Evolutionary conservation across 2,113 vertebrate species (phyloP).

Genomic region (Caranx melampygus): DNA sequence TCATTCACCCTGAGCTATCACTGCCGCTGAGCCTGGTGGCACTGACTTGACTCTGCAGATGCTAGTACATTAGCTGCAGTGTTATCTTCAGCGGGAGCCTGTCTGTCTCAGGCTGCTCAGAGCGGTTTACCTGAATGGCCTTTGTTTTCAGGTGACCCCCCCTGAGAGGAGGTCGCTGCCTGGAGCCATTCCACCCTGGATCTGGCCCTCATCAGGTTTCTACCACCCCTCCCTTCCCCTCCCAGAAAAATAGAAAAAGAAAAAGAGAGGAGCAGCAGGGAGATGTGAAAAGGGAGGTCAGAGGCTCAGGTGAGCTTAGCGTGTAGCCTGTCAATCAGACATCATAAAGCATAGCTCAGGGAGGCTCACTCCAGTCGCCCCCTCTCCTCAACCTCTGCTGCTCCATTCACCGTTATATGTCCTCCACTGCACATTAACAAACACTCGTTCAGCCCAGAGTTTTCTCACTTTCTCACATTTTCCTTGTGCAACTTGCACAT

Average conservation of each 20-base stretch:
- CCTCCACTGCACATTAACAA: constrained; percentile 51
- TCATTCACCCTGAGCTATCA: constrained; percentile 38
- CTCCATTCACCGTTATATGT: constrained; percentile 44
- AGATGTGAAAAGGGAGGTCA: constrained; percentile 76
- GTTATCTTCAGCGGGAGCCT: constrained; percentile 77
- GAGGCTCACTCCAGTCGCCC: constrained; percentile 48
- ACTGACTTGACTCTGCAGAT: constrained; percentile 73
- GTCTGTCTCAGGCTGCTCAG: constrained; percentile 70
- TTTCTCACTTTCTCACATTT: constrained; percentile 19
- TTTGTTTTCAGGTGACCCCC: constrained; percentile 79
- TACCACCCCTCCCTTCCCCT: constrained; percentile 60
- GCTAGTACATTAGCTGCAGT: constrained; percentile 73
- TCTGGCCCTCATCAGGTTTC: constrained; percentile 79
- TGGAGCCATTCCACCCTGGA: constrained; percentile 79
- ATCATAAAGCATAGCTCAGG: constrained; percentile 64
- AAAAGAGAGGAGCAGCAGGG: constrained; percentile 49
- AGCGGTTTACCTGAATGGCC: constrained; percentile 83
- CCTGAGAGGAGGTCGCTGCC: constrained; percentile 77
- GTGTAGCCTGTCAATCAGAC: constrained; percentile 81
- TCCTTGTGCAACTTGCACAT: not conserved
- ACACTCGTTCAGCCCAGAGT: constrained; percentile 14
- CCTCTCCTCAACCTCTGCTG: constrained; percentile 44
- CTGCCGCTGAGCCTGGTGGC: constrained; percentile 38
- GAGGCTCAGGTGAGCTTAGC: constrained; percentile 77
- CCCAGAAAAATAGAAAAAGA: constrained; percentile 45